Evolutionary conservation across 2,797 vertebrate genomes (phyloP).

Genomic region (Lates japonicus): DNA sequence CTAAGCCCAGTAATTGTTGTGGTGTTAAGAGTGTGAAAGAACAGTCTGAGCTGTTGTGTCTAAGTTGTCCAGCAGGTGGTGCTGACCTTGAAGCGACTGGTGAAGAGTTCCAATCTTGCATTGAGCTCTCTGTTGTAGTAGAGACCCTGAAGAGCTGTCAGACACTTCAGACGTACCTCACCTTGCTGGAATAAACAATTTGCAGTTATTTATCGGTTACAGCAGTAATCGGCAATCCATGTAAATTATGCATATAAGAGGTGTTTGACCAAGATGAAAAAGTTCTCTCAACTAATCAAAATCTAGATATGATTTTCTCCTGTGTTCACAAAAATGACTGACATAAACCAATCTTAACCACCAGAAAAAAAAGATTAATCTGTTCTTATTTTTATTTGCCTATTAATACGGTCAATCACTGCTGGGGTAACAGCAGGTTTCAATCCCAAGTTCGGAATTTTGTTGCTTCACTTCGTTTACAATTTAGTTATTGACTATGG

Average conservation of each 20-base stretch:
- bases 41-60: conserved; percentile 31
- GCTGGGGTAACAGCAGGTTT: not conserved
- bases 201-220: not conserved
- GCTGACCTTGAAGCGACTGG: conserved; percentile 98
- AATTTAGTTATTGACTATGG: not conserved
- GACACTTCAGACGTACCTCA: conserved; percentile 98
- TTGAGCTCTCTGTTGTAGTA: conserved; percentile 99
- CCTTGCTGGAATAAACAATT: conserved; percentile 90
- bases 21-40: not conserved
- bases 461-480: not conserved
- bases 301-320: not conserved
- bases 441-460: not conserved
- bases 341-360: not conserved
- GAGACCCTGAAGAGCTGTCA: conserved; percentile 98
- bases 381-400: not conserved
- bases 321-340: not conserved
- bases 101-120: conserved; percentile 98
- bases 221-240: not conserved
- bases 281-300: not conserved
- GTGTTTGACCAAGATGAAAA: not conserved
- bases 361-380: not conserved
- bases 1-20: not conserved
- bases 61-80: conserved; percentile 75
- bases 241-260: not conserved
- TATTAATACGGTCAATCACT: not conserved